Base-by-base conservation (phyloP, 2,797 vertebrate genomes). In the Sebastolobus altivelis region DNA sequence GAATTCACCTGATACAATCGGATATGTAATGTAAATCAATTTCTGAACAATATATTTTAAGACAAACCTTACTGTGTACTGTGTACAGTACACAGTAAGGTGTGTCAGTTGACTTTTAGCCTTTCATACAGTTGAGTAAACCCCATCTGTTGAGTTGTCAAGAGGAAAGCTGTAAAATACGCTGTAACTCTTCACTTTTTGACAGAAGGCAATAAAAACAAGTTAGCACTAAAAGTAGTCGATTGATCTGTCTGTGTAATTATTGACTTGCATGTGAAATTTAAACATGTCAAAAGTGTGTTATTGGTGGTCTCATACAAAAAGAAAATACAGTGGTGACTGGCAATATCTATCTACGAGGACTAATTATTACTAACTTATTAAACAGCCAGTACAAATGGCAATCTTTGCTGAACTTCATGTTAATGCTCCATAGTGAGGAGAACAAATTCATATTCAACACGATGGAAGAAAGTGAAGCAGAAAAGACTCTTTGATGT, bases 161-260 rank as follows among this genome's bases (percentile, higher is more conserved):
- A 38, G 14, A 76, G 38, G 67, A 76, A 90, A 72, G 70, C 73
- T 93, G 88, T 92, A 90, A 90, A 86, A 84, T 83, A 91, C 58
- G 43, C 75, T 92, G 63, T 75, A 77, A 72, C 49, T 69, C 65
- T 77, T 90, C 65, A 68, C 73, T 67, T 72, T 88, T 91, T 89
- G 65, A 87, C 77, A 73, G 76, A 88, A 70, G 40, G 75, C 65
- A 92, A 93, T 91, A 93, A 93, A 92, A 81, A 62, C 2, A 52
- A 63, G 38, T 77, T 77, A 80, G 71, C 83, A 70, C 82, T 81
- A 54, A 52, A 77, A 0, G 14, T 6, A 8, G 7, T 77, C 2
- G 5, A 11, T 20, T 61, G 0, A 31, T 86, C 20, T 43, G 0
- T 43, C 25, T 5, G 27, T 65, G 27, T 52, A 5, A 18, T 69